phyloP scores from a whole-genome alignment of 2,888 invertebrate species.

The Ditula angustiorana region DNA sequence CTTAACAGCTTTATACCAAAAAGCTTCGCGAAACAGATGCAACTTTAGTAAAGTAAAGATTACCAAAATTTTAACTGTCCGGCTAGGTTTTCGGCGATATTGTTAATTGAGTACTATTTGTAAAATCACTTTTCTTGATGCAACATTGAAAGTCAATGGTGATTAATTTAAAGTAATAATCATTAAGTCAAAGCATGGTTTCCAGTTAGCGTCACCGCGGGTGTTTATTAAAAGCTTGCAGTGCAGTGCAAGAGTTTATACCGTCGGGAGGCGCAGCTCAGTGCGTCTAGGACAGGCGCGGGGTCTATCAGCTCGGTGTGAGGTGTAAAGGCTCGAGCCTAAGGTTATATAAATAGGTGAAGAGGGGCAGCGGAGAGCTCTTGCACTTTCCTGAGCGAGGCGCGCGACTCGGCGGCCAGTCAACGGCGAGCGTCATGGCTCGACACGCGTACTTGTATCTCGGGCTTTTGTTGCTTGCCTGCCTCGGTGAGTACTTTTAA shows the following conservation, averaged over 20 bases:
- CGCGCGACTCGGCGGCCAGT: constrained; percentile 75
- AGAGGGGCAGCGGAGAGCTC: constrained; percentile 82
- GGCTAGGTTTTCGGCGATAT: not conserved
- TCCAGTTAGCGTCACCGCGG: constrained; percentile 55
- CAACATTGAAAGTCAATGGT: constrained; percentile 36
- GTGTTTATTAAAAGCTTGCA: constrained; percentile 74
- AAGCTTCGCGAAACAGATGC: too few relatives aligned
- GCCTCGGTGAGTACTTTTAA: constrained; percentile 74
- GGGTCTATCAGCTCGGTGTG: constrained; percentile 57
- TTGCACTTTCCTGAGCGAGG: constrained; percentile 79
- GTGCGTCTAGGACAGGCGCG: constrained; percentile 68
- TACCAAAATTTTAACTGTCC: not conserved
- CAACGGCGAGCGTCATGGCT: constrained; percentile 84
- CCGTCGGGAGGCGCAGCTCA: constrained; percentile 59
- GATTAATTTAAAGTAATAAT: constrained; percentile 55
- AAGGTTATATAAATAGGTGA: constrained; percentile 83
- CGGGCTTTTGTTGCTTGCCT: constrained; percentile 77
- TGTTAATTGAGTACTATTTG: not conserved
- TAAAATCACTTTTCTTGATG: not conserved
- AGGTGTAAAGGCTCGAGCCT: constrained; percentile 63
- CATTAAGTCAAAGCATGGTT: constrained; percentile 57
- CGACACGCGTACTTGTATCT: constrained; percentile 83
- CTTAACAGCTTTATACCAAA: too few relatives aligned
- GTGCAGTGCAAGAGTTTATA: constrained; percentile 61
- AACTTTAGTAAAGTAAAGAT: too few relatives aligned